These are phyloP conservation scores for Orthosia cruda DNA, from an alignment of 2,888 invertebrate species.

Conservation along the genomic window DNA sequence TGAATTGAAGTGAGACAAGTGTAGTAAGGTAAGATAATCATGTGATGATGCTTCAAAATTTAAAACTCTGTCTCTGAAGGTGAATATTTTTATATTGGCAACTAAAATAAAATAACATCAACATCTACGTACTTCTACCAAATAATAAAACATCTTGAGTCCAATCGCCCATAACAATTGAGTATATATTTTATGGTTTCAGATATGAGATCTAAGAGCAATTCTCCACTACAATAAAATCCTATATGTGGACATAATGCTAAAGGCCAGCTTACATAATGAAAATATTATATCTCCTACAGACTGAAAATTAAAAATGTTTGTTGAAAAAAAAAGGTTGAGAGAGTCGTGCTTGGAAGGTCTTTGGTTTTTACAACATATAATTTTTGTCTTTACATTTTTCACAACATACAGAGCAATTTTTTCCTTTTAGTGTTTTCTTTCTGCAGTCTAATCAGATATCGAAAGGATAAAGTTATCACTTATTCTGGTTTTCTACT, in stretches of 20 bases:
- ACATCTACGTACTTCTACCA: not conserved
- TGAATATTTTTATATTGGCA: not conserved
- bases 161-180: constrained; percentile 35
- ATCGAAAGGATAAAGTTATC: not conserved
- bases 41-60: not conserved
- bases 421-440: not conserved
- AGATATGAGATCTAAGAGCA: constrained; percentile 47
- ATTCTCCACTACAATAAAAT: constrained; percentile 55
- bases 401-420: no score
- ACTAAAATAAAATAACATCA: not conserved
- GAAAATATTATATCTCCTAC: not conserved
- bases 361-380: not conserved
- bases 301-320: not conserved
- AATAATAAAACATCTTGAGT: constrained; percentile 34
- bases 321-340: no score
- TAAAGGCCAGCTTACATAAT: constrained; percentile 41
- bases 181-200: constrained; percentile 49
- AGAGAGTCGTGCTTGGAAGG: not conserved
- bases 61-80: not conserved
- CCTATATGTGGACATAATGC: constrained; percentile 53
- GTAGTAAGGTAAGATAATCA: not conserved
- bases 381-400: not conserved
- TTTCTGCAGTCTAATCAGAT: not conserved
- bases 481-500: not conserved
- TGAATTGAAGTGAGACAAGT: no score